phyloP scores from a whole-genome alignment of 2,113 vertebrate species.

The Urocynchramus pylzowi region DNA sequence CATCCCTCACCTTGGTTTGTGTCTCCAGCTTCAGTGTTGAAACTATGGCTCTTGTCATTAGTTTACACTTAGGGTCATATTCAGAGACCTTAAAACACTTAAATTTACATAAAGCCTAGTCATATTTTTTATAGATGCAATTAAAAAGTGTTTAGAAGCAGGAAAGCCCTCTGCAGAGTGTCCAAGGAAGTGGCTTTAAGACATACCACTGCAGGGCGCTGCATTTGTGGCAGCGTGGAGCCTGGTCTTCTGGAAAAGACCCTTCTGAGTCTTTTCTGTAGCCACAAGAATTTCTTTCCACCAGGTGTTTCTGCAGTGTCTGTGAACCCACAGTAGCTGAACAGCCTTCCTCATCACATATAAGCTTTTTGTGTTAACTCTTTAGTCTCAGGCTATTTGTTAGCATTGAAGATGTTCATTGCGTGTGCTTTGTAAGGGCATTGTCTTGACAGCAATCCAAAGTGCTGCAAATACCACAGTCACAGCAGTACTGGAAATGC shows the following conservation, averaged over 20 bases:
- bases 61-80: background rate
- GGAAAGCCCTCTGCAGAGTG: background rate
- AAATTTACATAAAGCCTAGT: background rate
- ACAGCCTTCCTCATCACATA: background rate
- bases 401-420: background rate
- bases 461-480: background rate
- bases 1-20: background rate
- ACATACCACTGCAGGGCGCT: background rate
- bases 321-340: background rate
- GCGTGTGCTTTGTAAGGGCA: background rate
- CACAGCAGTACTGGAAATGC: background rate
- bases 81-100: background rate
- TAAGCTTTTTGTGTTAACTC: background rate
- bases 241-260: constrained; percentile 18
- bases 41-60: background rate
- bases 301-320: background rate
- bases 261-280: background rate
- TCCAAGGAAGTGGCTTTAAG: background rate
- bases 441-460: background rate
- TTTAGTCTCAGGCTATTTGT: background rate
- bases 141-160: background rate
- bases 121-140: background rate
- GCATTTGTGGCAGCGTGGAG: background rate
- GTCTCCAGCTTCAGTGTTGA: background rate
- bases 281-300: constrained; percentile 35